phyloP scores from a whole-genome alignment of 2,797 vertebrate species.

The Sebastes iracundus region DNA sequence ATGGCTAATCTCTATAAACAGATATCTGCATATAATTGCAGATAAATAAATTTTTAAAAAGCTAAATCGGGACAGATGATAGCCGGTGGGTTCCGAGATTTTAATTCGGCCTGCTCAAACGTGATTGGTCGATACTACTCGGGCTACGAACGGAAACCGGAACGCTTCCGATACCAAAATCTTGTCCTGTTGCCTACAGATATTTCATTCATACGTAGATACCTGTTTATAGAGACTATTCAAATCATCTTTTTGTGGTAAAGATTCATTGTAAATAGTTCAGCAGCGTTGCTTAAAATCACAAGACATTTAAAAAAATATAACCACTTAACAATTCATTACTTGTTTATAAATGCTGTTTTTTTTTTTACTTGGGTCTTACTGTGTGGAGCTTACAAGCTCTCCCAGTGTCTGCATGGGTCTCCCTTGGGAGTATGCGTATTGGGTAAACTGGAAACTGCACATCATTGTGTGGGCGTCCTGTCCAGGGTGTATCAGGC shows the following conservation, averaged over 20 bases:
- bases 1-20: neutral
- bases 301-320: neutral
- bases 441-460: neutral
- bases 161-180: too few species aligned
- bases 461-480: neutral
- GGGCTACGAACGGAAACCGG: too few species aligned
- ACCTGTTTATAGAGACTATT: neutral
- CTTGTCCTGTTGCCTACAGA: neutral
- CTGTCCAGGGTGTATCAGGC: neutral
- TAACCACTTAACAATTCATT: neutral
- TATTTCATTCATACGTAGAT: neutral
- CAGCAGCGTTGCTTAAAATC: neutral
- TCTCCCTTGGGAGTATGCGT: neutral
- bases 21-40: neutral
- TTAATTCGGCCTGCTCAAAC: neutral
- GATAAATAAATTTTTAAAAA: fast-evolving
- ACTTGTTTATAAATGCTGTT: neutral
- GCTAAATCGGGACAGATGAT: too few species aligned
- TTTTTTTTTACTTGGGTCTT: too few species aligned
- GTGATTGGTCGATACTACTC: too few species aligned
- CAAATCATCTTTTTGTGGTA: neutral
- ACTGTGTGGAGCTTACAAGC: neutral
- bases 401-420: neutral
- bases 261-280: neutral
- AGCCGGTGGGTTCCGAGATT: neutral